phyloP scores from a whole-genome alignment of 2,113 vertebrate species.

The Fulica atra region DNA sequence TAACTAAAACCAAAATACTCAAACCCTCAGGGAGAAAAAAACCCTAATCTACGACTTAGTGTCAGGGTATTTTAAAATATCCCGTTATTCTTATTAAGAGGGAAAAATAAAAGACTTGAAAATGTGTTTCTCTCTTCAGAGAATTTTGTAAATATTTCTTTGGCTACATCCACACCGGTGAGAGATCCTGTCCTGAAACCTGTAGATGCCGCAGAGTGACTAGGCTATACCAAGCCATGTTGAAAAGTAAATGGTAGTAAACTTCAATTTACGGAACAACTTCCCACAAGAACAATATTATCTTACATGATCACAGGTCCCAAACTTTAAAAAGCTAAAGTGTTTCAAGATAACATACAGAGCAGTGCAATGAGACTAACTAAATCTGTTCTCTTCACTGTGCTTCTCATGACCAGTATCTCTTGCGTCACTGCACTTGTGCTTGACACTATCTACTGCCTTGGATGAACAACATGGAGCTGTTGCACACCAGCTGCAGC shows the following conservation, averaged over 20 bases:
- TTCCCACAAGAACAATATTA: neutral
- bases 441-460: neutral
- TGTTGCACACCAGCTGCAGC: neutral
- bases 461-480: neutral
- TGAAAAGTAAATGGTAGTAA: neutral
- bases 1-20: neutral
- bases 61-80: neutral
- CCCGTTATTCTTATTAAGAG: neutral
- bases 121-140: neutral
- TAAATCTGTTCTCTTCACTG: neutral
- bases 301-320: neutral
- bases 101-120: neutral
- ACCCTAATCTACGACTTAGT: neutral
- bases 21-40: neutral
- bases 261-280: neutral
- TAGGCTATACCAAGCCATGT: neutral
- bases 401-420: neutral
- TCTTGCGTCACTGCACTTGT: neutral
- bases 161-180: accelerated
- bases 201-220: neutral
- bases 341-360: neutral
- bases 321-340: neutral
- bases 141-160: neutral
- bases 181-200: neutral
- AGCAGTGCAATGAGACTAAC: neutral